Evolutionary conservation across 2,888 invertebrate species (phyloP), one percentile per base, ranked within the genome.

Genomic region (Eustalomyia histrio): DNA sequence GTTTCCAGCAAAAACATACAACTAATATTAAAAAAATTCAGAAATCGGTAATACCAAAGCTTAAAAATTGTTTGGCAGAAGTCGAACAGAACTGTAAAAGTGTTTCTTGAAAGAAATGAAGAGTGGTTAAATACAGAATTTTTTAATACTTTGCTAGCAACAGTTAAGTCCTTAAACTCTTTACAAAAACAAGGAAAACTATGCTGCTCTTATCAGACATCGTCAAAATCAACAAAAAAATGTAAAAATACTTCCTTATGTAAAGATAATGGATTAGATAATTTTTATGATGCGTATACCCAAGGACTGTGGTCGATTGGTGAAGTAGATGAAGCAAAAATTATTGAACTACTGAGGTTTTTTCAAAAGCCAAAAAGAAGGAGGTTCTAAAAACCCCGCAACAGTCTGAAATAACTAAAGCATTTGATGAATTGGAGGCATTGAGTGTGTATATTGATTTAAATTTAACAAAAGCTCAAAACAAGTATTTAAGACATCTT

Each of bases 401-500:
- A 67, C 16, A 67, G 18, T 39, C 18, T 6, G 43, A 67, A 24
- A 67, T 43, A 0, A 39, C 1, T 67, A 39, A 55, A 67, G 35
- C 24, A 6, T 67, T 67, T 8, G 24, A 67, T 43, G 67, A 55
- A 67, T n/a, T 55, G 21, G 67, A 55, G 55, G 21, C 67, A 3
- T 67, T 55, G 39, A 67, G 67, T 67, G 39, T 57, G 16, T 69
- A 29, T 69, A 58, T 69, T 69, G 68, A 69, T 69, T 14, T 58
- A 10, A 47, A 69, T 12, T 24, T 57, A 43, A 68, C 68, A 68
- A 68, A 68, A 57, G 57, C 53, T 16, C 68, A 68, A 68, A 58
- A 69, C 58, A 69, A 58, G 21, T 69, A 58, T 12, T 69, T 69
- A 50, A 58, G 58, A 58, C 47, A 43, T 43, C 68, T 68, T 29